phyloP scores from a whole-genome alignment of 1,140 invertebrate species.

The Atta colombica region DNA sequence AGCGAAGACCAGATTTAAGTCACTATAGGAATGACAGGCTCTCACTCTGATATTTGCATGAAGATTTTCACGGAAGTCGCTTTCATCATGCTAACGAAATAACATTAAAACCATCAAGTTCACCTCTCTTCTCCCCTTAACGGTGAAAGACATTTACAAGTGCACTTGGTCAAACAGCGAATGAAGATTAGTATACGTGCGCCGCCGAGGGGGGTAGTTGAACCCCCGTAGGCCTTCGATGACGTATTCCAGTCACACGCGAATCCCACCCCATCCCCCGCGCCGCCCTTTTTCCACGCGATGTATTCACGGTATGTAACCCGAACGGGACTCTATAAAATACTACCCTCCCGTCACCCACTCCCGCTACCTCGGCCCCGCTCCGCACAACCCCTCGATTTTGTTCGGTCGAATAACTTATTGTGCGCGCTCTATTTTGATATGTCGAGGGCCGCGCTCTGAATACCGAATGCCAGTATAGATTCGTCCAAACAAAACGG shows the following conservation, averaged over 20 bases:
- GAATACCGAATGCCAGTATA: constrained; percentile 76
- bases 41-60: neutral
- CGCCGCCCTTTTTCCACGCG: constrained; percentile 62
- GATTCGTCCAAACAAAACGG: constrained; percentile 76
- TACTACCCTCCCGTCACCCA: constrained; percentile 74
- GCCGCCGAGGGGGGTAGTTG: constrained; percentile 42
- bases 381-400: constrained; percentile 64
- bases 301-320: constrained; percentile 81
- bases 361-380: neutral
- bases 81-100: neutral
- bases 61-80: neutral
- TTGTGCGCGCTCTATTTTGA: constrained; percentile 79
- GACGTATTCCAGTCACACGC: constrained; percentile 79
- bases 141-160: constrained; percentile 40
- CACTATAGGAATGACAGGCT: neutral
- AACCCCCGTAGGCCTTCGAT: constrained; percentile 57
- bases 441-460: constrained; percentile 74
- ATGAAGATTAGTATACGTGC: constrained; percentile 72
- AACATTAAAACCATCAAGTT: neutral
- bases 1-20: neutral
- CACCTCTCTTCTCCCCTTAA: neutral
- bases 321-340: constrained; percentile 80
- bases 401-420: constrained; percentile 81
- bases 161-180: constrained; percentile 59
- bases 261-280: constrained; percentile 31